Base-by-base conservation (phyloP, 2,113 vertebrate genomes). In the Candoia aspera region DNA sequence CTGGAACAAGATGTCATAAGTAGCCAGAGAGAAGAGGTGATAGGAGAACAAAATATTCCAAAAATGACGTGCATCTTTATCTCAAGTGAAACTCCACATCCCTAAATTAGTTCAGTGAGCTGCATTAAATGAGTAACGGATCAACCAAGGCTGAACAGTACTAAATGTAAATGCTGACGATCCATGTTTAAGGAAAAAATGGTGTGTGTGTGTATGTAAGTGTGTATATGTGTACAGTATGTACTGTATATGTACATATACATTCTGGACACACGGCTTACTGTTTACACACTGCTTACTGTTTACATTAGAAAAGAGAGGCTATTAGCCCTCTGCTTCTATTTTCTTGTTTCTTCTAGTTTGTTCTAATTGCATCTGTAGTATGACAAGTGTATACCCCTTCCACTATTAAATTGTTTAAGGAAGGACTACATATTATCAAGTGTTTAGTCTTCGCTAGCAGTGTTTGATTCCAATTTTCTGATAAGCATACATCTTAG, bases 331-430 rank as follows among this genome's bases (percentile, higher is more conserved):
- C 93, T 91, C 8, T 86, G 90, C 94, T 94, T 3, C 64, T 92
- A 13, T 93, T 62, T 79, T 85, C 13, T 54, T 53, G 0, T 1
- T 1, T 92, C 60, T 91, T 94, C 93, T 86, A 93, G 64, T 94
- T 90, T 94, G 91, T 88, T 93, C 86, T 93, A 91, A 93, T 90
- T 90, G 92, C 68, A 33, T 10, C 87, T 92, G 91, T 88, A 91
- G 24, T 24, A 89, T 94, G 86, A 85, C 58, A 92, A 93, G 60
- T n/a, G 8, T 91, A 91, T 11, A 92, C 33, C 53, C 79, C 54
- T 68, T 88, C 90, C 10, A 93, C n/a, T 58, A 19, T 92, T 96
- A 93, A 94, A 93, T 93, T 91, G 93, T 96, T 95, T 91, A 92
- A 62, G 92, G 55, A 24, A 83, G 60, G 89, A 90, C 90, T 54